Conservation (phyloP, 2,113 vertebrate genomes). For the Scolopax mira region DNA sequence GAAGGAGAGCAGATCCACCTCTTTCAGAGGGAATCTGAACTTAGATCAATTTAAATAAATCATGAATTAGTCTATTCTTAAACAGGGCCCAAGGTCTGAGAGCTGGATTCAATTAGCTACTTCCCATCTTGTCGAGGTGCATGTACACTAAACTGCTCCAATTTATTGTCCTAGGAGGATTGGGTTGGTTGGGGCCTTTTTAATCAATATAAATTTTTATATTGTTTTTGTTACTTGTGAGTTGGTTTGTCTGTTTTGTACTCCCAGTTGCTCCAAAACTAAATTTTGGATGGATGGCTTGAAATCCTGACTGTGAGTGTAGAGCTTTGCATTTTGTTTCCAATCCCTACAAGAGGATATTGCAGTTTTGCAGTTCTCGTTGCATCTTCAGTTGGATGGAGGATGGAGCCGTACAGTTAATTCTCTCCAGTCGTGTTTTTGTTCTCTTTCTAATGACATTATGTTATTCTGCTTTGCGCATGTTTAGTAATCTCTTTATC, state of each 20-base stretch:
- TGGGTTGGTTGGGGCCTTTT: not conserved
- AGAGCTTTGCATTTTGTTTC: not conserved
- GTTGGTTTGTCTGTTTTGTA: not conserved
- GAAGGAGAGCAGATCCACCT: not conserved
- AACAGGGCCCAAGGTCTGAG: not conserved
- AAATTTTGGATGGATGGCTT: not conserved
- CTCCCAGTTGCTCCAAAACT: not conserved
- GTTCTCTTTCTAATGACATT: not conserved
- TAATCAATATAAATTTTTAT: not conserved
- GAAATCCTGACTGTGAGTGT: not conserved
- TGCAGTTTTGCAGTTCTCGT: not conserved
- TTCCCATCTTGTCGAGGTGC: not conserved
- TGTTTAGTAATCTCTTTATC: not conserved
- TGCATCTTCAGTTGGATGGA: not conserved
- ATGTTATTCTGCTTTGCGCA: not conserved
- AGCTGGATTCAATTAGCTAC: not conserved
- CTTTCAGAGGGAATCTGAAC: not conserved
- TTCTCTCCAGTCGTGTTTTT: not conserved
- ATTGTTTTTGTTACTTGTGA: not conserved
- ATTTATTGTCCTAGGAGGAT: not conserved
- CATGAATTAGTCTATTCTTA: slow-evolving; percentile 15
- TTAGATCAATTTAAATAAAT: not conserved
- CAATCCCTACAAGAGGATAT: not conserved
- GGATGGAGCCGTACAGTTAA: not conserved
- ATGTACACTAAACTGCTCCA: not conserved